Conservation (phyloP, 2,888 invertebrate species). For the Alloscopus bannaensis region DNA sequence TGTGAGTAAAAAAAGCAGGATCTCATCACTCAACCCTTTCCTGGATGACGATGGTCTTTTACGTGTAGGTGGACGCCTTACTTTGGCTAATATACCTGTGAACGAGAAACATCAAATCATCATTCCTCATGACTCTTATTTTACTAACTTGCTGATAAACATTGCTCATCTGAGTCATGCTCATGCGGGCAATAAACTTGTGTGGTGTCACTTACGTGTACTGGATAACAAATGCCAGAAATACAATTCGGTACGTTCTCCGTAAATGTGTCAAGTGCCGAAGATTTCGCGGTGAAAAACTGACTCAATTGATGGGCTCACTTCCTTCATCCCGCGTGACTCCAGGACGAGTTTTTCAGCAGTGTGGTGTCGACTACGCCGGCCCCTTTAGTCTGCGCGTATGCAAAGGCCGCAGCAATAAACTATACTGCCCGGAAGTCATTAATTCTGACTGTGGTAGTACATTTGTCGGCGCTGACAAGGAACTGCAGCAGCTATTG, state of each 20-base stretch:
- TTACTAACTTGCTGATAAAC: constrained; percentile 54
- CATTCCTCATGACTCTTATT: constrained; percentile 23
- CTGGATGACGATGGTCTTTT: constrained; percentile 61
- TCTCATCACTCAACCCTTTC: constrained; percentile 61
- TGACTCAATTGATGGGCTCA: constrained; percentile 73
- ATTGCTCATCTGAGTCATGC: constrained; percentile 54
- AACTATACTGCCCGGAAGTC: constrained; percentile 7
- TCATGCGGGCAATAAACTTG: constrained; percentile 61
- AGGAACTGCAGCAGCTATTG: constrained; percentile 12
- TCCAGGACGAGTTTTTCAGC: constrained; percentile 70
- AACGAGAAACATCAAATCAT: constrained; percentile 55
- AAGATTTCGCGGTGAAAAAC: constrained; percentile 24
- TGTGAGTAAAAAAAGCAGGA: constrained; percentile 3
- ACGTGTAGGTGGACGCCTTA: constrained; percentile 72
- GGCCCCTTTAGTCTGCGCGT: neutral
- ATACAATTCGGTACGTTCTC: constrained; percentile 29
- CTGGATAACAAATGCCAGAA: constrained; percentile 55
- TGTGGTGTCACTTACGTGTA: constrained; percentile 31
- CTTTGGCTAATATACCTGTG: constrained; percentile 69
- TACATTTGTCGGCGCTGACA: constrained; percentile 25
- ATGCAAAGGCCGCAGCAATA: constrained; percentile 8
- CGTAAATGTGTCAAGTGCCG: constrained; percentile 65
- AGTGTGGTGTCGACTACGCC: constrained; percentile 26
- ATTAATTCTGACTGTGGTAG: constrained; percentile 50
- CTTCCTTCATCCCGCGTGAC: constrained; percentile 71